Percentiles rank a stretch among this genome's conserved stretches.
Evolutionary conservation across 1,140 invertebrate genomes (phyloP).

Genomic region (Dinothrombium tinctorium): DNA sequence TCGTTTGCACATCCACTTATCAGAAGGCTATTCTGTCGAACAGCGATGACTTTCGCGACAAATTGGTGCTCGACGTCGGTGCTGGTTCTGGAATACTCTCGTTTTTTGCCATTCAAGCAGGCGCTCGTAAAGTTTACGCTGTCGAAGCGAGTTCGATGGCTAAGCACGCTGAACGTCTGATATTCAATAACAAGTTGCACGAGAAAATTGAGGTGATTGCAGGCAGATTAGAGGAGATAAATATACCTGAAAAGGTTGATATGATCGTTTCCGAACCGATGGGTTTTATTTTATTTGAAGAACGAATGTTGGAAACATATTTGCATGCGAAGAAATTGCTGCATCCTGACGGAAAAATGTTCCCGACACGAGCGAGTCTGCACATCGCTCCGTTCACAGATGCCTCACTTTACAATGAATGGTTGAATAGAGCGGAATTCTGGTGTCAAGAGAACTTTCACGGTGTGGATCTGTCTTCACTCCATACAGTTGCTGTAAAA

Average conservation of each 20-base stretch:
- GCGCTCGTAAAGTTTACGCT: conserved; percentile 86
- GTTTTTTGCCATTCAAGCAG: conserved; percentile 94
- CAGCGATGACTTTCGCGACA: conserved; percentile 59
- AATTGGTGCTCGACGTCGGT: conserved; percentile 82
- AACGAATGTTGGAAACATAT: conserved; percentile 96
- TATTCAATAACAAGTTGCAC: conserved; percentile 63
- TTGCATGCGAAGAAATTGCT: conserved; percentile 97
- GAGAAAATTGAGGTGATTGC: conserved; percentile 73
- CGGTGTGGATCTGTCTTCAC: conserved; percentile 75
- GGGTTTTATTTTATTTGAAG: conserved; percentile 99
- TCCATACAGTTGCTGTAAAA: conserved; percentile 72
- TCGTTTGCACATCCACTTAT: conserved; percentile 91
- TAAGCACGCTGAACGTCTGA: conserved; percentile 74
- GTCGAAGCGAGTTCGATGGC: conserved; percentile 98
- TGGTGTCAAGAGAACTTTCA: conserved; percentile 97
- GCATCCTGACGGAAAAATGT: conserved; percentile 69
- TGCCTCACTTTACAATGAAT: conserved; percentile 91
- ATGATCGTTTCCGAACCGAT: conserved; percentile 97
- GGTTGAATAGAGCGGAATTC: conserved; percentile 94
- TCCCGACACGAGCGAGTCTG: conserved; percentile 79
- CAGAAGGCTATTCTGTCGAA: conserved; percentile 88
- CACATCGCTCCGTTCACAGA: conserved; percentile 97
- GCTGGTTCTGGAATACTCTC: conserved; percentile 91
- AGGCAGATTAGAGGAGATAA: conserved; percentile 96
- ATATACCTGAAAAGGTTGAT: conserved; percentile 79